Evolutionary conservation across 2,113 vertebrate species (phyloP).

Genomic region (Nasalis larvatus): DNA sequence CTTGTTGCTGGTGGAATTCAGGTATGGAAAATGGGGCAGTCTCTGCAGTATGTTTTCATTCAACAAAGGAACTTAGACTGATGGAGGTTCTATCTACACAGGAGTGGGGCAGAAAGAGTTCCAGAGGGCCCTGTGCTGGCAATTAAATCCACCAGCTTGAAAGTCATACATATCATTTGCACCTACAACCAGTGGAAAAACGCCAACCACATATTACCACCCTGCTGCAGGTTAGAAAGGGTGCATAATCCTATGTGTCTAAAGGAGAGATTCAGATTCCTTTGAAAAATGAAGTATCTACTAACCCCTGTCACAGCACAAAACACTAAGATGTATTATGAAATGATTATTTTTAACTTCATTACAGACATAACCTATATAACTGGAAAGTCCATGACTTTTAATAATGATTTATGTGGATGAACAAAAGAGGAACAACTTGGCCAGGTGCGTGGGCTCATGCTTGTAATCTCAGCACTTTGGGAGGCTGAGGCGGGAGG

Average conservation of each 20-base stretch:
- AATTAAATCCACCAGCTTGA: neutral
- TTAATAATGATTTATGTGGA: neutral
- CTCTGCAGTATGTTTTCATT: neutral
- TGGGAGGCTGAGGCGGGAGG: too few species aligned
- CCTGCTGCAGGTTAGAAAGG: fast-evolving
- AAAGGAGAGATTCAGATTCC: neutral
- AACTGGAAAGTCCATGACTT: neutral
- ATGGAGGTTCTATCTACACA: neutral
- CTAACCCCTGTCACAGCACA: neutral
- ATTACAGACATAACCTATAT: neutral
- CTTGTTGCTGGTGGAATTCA: neutral
- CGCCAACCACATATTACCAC: too few species aligned
- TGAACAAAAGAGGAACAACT: neutral
- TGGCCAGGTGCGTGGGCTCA: too few species aligned
- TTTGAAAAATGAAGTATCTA: neutral
- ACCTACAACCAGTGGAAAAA: neutral
- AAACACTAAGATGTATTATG: neutral
- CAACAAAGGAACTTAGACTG: neutral
- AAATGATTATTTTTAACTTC: neutral
- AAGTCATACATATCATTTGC: neutral
- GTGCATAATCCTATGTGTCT: neutral
- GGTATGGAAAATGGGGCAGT: neutral
- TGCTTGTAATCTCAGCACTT: too few species aligned
- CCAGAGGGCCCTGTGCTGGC: neutral
- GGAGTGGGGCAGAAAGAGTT: neutral